A percentile compares a stretch with the other conserved stretches of the same genome.
Evolutionary conservation across 2,113 vertebrate species (phyloP).

Genomic region (Proteles cristata): DNA sequence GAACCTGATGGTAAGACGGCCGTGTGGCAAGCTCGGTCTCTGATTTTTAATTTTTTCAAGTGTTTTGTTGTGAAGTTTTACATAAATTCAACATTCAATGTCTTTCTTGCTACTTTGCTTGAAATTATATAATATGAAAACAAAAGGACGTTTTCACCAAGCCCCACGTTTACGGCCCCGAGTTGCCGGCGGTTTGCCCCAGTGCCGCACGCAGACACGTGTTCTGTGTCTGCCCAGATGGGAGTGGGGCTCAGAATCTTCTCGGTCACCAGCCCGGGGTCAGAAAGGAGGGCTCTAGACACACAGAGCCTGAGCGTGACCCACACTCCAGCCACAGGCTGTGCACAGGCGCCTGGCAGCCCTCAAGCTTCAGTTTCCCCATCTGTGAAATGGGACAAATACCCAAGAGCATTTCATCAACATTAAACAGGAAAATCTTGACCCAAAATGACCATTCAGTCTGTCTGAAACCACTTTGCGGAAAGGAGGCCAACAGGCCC

Average conservation of each 20-base stretch:
- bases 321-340: no score
- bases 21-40: background rate
- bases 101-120: background rate
- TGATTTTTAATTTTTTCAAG: background rate
- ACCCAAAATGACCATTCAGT: fast-evolving
- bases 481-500: background rate
- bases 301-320: fast-evolving
- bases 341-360: fast-evolving
- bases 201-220: fast-evolving
- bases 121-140: background rate
- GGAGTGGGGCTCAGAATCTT: background rate
- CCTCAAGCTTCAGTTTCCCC: background rate
- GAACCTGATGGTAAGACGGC: fast-evolving
- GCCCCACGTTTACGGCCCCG: fast-evolving
- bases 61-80: background rate
- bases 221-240: fast-evolving
- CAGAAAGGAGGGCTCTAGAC: background rate
- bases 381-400: background rate
- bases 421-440: background rate
- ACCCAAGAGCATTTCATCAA: background rate
- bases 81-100: background rate
- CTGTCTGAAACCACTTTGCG: background rate
- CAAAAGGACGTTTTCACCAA: fast-evolving
- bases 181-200: fast-evolving
- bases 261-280: fast-evolving